Evolutionary conservation across 2,797 vertebrate species (phyloP), one percentile per base, ranked within the genome.

Genomic region (Anomalospiza imberbis): DNA sequence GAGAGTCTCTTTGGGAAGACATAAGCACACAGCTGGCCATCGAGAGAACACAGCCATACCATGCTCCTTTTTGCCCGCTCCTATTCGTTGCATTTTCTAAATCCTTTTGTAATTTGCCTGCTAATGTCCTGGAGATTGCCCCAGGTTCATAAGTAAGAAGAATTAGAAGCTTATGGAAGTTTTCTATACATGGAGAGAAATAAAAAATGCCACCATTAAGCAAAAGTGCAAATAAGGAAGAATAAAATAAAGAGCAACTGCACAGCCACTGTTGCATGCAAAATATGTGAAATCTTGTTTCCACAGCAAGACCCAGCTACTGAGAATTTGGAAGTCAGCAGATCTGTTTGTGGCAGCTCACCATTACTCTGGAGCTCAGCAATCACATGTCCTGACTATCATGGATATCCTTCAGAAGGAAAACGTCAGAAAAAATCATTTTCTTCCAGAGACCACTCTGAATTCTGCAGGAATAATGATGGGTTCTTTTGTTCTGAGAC

Each of bases 1-100:
- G 97, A 81, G 97, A 91, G 51, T 97, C 87, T 82, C 97, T 98
- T 90, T 98, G 97, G 26, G 91, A 93, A 72, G 96, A 97, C 31
- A 98, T 77, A 80, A 73, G 96, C 96, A 85, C 97, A 96, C 0
- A 78, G 94, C 57, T 96, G 95, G 73, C 88, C 89, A 28, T 97
- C 98, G 32, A 98, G 96, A 31, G 98, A 98, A 88, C 95, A 97
- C 18, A 98, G 85, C 38, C 22, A 61, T 20, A 31, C 20, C 17
- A 17, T 0, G 0, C 31, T 55, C 40, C 10, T 38, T 19, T 55
- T 55, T 32, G 21, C 21, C 75, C 1, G 2, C 26, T 51, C 32
- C 13, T 32, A 31, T 16, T 70, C 3, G 5, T 14, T 22, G 5
- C 21, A 21, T 44, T 51, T 21, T 24, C 32, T 17, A 61, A 51